Evolutionary conservation across 2,113 vertebrate genomes (phyloP).

Genomic region (Fukomys damarensis): DNA sequence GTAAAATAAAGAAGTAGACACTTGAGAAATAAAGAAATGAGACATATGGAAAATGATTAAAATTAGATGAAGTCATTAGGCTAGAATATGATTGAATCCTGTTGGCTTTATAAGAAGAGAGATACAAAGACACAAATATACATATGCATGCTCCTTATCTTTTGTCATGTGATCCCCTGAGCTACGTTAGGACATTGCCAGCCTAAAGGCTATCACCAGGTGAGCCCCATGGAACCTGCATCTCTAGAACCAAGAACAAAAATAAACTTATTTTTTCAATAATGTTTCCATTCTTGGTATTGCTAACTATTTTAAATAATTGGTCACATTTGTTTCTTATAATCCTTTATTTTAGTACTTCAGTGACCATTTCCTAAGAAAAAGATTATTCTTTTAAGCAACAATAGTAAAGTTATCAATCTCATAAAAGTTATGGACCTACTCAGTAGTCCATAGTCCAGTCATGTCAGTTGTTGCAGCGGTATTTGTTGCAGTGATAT

Average conservation of each 20-base stretch:
- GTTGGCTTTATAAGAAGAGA: background rate
- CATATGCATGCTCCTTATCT: background rate
- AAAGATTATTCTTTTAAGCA: conserved; percentile 22
- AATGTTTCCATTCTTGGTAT: background rate
- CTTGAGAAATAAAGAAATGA: background rate
- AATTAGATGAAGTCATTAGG: background rate
- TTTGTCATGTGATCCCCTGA: background rate
- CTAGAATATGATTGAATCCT: background rate
- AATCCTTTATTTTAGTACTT: background rate
- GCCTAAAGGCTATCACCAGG: background rate
- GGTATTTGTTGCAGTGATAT: background rate
- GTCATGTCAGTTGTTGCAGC: background rate
- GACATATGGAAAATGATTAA: background rate
- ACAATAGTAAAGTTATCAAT: background rate
- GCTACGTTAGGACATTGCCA: background rate
- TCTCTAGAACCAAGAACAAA: background rate
- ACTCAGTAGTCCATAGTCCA: background rate
- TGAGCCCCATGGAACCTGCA: background rate
- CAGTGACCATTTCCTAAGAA: background rate
- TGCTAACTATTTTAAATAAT: background rate
- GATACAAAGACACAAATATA: background rate
- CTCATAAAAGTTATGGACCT: background rate
- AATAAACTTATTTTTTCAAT: background rate
- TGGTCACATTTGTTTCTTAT: background rate
- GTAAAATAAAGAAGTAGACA: background rate